Conservation (phyloP, 2,888 invertebrate genomes). For the Portevinia maculata region DNA sequence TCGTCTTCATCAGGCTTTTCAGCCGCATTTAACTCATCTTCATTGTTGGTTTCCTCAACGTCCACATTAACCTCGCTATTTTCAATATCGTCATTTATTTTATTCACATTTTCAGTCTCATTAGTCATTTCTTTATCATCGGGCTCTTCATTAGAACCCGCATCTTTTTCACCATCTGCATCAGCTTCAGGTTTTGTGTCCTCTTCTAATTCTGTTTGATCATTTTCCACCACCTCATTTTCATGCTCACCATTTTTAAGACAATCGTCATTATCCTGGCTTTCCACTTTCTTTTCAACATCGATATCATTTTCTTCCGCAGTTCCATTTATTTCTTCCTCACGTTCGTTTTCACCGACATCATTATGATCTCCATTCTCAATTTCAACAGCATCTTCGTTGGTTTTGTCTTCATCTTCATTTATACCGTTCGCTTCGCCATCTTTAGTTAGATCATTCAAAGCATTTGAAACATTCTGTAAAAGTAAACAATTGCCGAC, state of each 20-base stretch:
- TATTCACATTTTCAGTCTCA: slow-evolving; percentile 43
- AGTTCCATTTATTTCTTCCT: slow-evolving; percentile 23
- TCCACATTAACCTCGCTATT: slow-evolving; percentile 65
- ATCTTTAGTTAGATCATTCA: slow-evolving; percentile 76
- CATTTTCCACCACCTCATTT: slow-evolving; percentile 63
- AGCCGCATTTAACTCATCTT: slow-evolving; percentile 59
- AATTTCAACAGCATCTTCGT: slow-evolving; percentile 69
- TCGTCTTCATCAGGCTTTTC: slow-evolving; percentile 37
- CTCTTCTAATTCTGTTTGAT: slow-evolving; percentile 1
- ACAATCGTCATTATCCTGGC: too few species aligned
- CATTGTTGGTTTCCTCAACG: slow-evolving; percentile 50
- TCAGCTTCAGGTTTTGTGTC: background rate
- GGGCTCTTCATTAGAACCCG: slow-evolving; percentile 27
- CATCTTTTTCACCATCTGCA: slow-evolving; percentile 53
- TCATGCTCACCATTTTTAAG: slow-evolving; percentile 34
- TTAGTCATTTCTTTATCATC: slow-evolving; percentile 52
- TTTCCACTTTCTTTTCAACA: slow-evolving; percentile 75
- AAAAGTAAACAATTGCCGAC: slow-evolving; percentile 84
- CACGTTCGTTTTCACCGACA: slow-evolving; percentile 26
- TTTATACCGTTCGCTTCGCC: slow-evolving; percentile 55
- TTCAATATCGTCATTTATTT: slow-evolving; percentile 60
- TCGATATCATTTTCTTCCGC: slow-evolving; percentile 67
- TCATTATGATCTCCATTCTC: slow-evolving; percentile 64
- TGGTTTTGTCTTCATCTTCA: slow-evolving; percentile 63
- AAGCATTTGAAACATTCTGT: slow-evolving; percentile 81